A percentile compares a stretch with the other conserved stretches of the same genome.
phyloP scores from a whole-genome alignment of 35 echinoderm and acorn worm genomes.

The Holothuria glaberrima region DNA sequence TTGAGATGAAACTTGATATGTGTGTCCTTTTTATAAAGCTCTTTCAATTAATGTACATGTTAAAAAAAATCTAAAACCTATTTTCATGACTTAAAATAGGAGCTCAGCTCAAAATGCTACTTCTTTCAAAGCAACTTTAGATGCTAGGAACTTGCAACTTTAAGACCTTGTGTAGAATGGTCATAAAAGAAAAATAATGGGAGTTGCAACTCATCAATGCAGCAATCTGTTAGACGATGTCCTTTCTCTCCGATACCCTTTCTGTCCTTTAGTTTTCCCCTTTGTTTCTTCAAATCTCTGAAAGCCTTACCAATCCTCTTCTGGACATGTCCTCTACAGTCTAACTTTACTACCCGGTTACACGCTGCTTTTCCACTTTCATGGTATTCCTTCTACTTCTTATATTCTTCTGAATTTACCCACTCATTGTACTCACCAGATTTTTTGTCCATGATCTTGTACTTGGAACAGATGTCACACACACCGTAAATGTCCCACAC shows the following conservation, averaged over 20 bases:
- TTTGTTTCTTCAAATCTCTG: conserved; percentile 23
- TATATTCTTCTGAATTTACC: conserved; percentile 15
- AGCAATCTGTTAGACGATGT: conserved; percentile 36
- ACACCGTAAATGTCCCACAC: conserved; percentile 51
- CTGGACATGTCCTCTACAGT: conserved; percentile 53
- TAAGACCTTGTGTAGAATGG: no score
- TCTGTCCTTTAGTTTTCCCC: conserved; percentile 36
- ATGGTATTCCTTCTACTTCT: conserved; percentile 36
- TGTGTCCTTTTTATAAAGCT: no score
- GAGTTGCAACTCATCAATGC: conserved; percentile 12
- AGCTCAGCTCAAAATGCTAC: no score
- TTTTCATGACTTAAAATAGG: no score
- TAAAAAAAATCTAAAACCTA: no score
- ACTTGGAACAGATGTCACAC: conserved; percentile 24
- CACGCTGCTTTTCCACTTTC: conserved; percentile 26
- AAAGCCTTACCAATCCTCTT: conserved; percentile 23
- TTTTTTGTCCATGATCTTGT: conserved; percentile 44
- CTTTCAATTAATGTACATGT: no score
- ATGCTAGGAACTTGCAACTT: no score
- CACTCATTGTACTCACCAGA: not conserved
- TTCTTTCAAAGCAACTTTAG: no score
- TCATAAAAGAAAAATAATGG: no score
- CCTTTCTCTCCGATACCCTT: conserved; percentile 40
- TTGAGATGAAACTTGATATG: no score
- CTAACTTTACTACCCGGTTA: conserved; percentile 53